Percentiles rank a stretch among this genome's conserved stretches.
These are phyloP conservation scores for Phyllostomus hastatus DNA, from an alignment of 2,113 vertebrate species.

Conservation along the genomic window DNA sequence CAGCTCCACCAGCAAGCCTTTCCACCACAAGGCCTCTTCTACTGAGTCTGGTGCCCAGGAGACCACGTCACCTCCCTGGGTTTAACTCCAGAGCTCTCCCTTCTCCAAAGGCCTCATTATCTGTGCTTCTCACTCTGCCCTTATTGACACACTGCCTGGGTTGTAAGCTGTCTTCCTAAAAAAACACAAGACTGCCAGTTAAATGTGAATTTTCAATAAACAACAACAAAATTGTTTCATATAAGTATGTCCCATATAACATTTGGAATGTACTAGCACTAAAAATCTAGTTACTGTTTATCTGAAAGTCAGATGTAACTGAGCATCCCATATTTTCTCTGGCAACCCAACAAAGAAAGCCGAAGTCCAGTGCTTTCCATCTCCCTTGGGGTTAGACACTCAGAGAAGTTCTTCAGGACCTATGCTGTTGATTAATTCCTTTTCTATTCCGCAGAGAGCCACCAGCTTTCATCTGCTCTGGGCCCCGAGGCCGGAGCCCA, in stretches of 20 bases:
- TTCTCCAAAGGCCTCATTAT: not conserved
- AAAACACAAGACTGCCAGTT: not conserved
- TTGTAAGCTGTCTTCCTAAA: not conserved
- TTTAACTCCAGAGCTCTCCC: not conserved
- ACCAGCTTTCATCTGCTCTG: not conserved
- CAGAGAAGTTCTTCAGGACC: not conserved
- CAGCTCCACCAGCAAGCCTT: not conserved
- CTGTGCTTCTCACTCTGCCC: not conserved
- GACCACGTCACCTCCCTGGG: not conserved
- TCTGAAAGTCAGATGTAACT: constrained; percentile 28
- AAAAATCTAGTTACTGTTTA: not conserved
- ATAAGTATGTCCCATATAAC: not conserved
- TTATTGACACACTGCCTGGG: not conserved
- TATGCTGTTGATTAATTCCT: not conserved
- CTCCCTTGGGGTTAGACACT: not conserved
- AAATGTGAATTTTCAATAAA: constrained; percentile 34
- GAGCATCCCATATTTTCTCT: not conserved
- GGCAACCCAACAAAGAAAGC: not conserved
- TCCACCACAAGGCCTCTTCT: not conserved
- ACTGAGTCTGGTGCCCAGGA: not conserved
- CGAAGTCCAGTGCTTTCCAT: not conserved
- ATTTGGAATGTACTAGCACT: not conserved
- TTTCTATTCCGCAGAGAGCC: not conserved
- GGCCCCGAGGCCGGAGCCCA: not conserved
- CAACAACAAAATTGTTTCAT: not conserved